Percentiles rank a stretch among this genome's conserved stretches.
phyloP scores from a whole-genome alignment of 2,797 vertebrate species.

The Poeciliopsis presidionis region DNA sequence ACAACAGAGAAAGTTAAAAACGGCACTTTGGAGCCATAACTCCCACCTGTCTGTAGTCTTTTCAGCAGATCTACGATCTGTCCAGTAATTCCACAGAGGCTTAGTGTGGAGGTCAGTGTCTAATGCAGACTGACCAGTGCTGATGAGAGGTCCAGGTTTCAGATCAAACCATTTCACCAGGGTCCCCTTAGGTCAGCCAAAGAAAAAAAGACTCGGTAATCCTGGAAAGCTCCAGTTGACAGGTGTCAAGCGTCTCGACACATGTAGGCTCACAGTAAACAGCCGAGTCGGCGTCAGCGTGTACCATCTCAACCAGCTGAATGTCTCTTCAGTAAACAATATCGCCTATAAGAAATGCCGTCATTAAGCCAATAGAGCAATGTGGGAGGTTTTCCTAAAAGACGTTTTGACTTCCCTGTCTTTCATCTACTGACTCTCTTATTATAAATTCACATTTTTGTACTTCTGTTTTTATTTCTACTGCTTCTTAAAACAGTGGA shows the following conservation, averaged over 20 bases:
- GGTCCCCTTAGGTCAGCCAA: slow-evolving; percentile 46
- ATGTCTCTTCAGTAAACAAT: slow-evolving; percentile 4
- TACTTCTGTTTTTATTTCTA: no score
- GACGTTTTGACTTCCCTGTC: slow-evolving; percentile 5
- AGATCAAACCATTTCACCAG: slow-evolving; percentile 60
- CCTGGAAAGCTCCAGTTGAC: slow-evolving; percentile 35
- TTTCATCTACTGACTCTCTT: slow-evolving; percentile 17
- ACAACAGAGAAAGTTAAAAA: slow-evolving; percentile 37
- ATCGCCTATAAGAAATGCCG: slow-evolving; percentile 49
- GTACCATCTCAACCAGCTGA: slow-evolving; percentile 10
- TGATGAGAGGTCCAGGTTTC: slow-evolving; percentile 39
- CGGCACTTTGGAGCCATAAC: slow-evolving; percentile 28
- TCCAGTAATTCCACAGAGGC: slow-evolving; percentile 14
- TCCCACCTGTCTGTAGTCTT: slow-evolving; percentile 8
- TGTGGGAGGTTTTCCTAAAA: background rate
- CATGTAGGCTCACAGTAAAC: slow-evolving; percentile 35
- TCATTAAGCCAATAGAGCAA: slow-evolving; percentile 22
- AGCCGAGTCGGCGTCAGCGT: slow-evolving; percentile 26
- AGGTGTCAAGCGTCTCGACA: slow-evolving; percentile 40
- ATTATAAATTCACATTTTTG: no score
- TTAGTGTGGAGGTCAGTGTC: slow-evolving; percentile 32
- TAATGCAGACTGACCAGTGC: slow-evolving; percentile 38
- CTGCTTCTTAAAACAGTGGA: no score
- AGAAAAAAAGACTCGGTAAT: slow-evolving; percentile 54
- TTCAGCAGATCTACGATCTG: slow-evolving; percentile 22